Percentiles rank a stretch among this genome's conserved stretches.
Conservation (phyloP, 2,888 invertebrate species). For the Priapulus caudatus region DNA sequence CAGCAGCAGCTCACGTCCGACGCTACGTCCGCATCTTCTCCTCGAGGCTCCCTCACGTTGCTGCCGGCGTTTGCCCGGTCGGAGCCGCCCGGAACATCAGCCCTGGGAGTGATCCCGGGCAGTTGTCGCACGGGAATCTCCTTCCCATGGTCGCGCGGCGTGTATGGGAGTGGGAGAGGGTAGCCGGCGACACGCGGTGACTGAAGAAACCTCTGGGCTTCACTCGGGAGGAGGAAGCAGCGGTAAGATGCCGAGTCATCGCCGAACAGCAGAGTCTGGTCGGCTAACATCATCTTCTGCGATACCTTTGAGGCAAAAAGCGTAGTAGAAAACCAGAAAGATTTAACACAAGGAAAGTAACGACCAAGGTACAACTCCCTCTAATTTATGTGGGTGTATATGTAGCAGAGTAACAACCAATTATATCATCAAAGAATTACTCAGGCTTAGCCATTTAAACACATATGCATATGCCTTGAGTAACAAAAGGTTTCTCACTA, state of each 20-base stretch:
- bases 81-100: background rate
- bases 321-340: too few species aligned
- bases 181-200: too few species aligned
- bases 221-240: slow-evolving; percentile 80
- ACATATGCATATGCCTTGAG: too few species aligned
- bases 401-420: too few species aligned
- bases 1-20: too few species aligned
- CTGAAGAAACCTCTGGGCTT: slow-evolving; percentile 53
- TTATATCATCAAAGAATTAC: too few species aligned
- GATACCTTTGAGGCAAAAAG: slow-evolving; percentile 44
- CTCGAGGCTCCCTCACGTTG: slow-evolving; percentile 1
- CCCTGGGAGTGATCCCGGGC: background rate
- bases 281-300: slow-evolving; percentile 57
- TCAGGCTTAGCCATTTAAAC: too few species aligned
- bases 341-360: background rate
- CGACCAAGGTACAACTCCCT: background rate
- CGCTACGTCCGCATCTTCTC: background rate
- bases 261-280: slow-evolving; percentile 60
- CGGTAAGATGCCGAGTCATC: slow-evolving; percentile 54
- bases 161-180: slow-evolving; percentile 16
- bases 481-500: too few species aligned
- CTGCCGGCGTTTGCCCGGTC: background rate
- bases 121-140: slow-evolving; percentile 4
- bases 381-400: too few species aligned
- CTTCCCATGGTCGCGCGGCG: slow-evolving; percentile 15